A percentile compares a stretch with the other conserved stretches of the same genome.
These are phyloP conservation scores for Heliconius melpomene DNA, from an alignment of 1,140 invertebrate species.

Conservation along the genomic window DNA sequence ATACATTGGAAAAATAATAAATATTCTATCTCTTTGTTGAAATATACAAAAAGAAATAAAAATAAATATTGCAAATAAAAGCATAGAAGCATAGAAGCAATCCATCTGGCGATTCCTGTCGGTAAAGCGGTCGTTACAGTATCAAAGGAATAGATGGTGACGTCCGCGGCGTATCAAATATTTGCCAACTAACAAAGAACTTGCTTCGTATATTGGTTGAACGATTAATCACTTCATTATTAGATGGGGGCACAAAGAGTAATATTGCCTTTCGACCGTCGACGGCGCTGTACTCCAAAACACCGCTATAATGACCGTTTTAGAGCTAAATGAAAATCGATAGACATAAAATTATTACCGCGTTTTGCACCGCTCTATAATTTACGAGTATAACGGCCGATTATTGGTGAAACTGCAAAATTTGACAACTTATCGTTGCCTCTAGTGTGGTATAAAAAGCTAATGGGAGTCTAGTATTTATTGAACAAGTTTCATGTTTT, in stretches of 20 bases:
- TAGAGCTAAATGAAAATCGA: slow-evolving; percentile 61
- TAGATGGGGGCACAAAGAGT: slow-evolving; percentile 59
- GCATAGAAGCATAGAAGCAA: background rate
- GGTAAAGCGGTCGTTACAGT: slow-evolving; percentile 14
- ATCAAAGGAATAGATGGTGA: slow-evolving; percentile 61
- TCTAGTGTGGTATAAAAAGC: background rate
- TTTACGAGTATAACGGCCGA: slow-evolving; percentile 31
- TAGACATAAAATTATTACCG: slow-evolving; percentile 43
- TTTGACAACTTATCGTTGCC: slow-evolving; percentile 23
- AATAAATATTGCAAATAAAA: background rate
- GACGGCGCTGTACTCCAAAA: slow-evolving; percentile 56
- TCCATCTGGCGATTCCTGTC: slow-evolving; percentile 9
- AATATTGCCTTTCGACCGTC: slow-evolving; percentile 63
- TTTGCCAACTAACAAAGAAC: slow-evolving; percentile 69
- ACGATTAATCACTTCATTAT: slow-evolving; percentile 72
- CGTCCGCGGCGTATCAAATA: slow-evolving; percentile 61
- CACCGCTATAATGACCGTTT: slow-evolving; percentile 60
- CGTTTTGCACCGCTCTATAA: slow-evolving; percentile 38
- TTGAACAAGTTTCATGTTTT: background rate
- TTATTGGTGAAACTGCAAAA: slow-evolving; percentile 33
- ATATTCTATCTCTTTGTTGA: too few relatives aligned
- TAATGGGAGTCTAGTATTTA: background rate
- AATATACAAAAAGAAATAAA: background rate
- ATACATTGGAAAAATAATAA: too few relatives aligned
- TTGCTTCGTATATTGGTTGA: slow-evolving; percentile 56